phyloP scores from a whole-genome alignment of 2,797 vertebrate genomes.

The Knipowitschia caucasica region DNA sequence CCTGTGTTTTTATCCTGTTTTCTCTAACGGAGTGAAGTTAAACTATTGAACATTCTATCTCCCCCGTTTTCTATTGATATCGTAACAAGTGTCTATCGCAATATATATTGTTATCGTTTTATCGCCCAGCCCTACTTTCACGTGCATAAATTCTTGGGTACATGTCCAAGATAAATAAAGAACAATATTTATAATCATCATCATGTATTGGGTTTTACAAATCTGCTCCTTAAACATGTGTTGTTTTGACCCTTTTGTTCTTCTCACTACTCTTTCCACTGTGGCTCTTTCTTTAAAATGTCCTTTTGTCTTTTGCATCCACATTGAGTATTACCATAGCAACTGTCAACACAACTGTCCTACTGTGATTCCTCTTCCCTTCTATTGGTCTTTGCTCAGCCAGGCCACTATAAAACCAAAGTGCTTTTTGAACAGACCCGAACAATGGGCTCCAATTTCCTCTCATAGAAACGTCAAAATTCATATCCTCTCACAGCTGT shows the following conservation, averaged over 20 bases:
- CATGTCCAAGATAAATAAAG: too few relatives aligned
- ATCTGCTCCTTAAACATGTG: too few relatives aligned
- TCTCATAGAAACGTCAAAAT: constrained; percentile 6
- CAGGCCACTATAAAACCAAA: constrained; percentile 9
- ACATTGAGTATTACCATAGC: constrained; percentile 56
- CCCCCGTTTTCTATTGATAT: too few relatives aligned
- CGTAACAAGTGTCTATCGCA: too few relatives aligned
- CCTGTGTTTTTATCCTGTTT: too few relatives aligned
- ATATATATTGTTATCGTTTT: too few relatives aligned
- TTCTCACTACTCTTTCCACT: constrained; percentile 7
- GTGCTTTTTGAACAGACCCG: constrained; percentile 12
- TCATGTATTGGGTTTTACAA: too few relatives aligned
- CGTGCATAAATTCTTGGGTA: too few relatives aligned
- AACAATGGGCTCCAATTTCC: not conserved
- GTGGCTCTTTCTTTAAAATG: constrained; percentile 35
- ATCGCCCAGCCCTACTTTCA: too few relatives aligned
- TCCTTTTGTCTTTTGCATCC: constrained; percentile 39
- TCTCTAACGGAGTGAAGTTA: too few relatives aligned
- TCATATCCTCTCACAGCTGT: constrained; percentile 2
- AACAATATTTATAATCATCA: too few relatives aligned
- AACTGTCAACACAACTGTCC: constrained; percentile 56
- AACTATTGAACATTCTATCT: too few relatives aligned
- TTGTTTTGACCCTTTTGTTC: constrained; percentile 23
- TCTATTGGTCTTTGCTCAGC: constrained; percentile 25
- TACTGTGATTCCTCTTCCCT: constrained; percentile 29